phyloP scores from a whole-genome alignment of 2,113 vertebrate genomes.

The Lanius collurio region DNA sequence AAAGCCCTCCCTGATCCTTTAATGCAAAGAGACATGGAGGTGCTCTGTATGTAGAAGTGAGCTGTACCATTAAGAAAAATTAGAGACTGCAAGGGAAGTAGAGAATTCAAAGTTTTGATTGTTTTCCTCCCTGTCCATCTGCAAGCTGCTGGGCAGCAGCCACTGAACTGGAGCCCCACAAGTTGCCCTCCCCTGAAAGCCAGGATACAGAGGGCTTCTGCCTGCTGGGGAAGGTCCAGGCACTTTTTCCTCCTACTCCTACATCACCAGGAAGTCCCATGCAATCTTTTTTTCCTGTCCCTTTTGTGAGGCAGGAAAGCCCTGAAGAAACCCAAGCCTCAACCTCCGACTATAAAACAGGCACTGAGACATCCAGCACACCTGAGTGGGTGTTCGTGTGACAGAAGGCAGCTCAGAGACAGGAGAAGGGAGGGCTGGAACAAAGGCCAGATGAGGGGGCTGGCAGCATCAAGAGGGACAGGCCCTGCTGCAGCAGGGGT shows the following conservation, averaged over 20 bases:
- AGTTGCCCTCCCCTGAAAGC: neutral
- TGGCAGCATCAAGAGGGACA: slow-evolving; percentile 22
- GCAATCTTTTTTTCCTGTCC: neutral
- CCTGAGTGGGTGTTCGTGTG: neutral
- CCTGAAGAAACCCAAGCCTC: neutral
- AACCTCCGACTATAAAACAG: neutral
- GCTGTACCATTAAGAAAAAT: neutral
- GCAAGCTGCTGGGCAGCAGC: neutral
- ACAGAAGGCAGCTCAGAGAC: neutral
- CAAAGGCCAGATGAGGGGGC: neutral
- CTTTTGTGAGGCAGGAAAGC: neutral
- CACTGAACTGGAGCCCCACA: rapidly evolving
- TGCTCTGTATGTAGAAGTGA: neutral
- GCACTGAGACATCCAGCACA: rapidly evolving
- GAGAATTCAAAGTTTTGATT: neutral
- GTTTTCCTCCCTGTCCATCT: neutral
- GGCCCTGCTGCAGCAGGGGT: neutral
- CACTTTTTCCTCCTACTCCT: neutral
- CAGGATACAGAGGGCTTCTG: neutral
- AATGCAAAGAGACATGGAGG: neutral
- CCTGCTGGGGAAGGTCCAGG: neutral
- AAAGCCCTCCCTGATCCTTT: neutral
- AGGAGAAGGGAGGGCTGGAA: neutral
- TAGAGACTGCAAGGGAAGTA: neutral
- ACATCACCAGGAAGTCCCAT: neutral